A percentile compares a stretch with the other conserved stretches of the same genome.
Conservation (phyloP, 1,140 invertebrate genomes). For the Diorhabda elongata region DNA sequence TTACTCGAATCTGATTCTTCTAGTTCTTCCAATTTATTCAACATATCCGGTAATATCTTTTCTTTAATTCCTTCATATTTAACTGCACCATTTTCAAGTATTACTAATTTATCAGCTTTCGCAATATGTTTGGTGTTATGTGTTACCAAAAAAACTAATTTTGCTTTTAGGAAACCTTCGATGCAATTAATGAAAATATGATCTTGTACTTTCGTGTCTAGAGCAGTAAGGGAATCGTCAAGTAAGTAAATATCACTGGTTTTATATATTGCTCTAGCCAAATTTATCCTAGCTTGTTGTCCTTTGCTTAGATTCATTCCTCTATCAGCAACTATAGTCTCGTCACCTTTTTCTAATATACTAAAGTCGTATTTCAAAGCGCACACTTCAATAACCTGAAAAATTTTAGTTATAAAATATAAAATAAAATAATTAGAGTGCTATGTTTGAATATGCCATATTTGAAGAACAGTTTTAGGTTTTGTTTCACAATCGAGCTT, state of each 20-base stretch:
- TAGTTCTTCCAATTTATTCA: not conserved
- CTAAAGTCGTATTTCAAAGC: slow-evolving; percentile 26
- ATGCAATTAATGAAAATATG: slow-evolving; percentile 75
- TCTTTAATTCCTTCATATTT: slow-evolving; percentile 13
- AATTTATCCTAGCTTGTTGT: slow-evolving; percentile 85
- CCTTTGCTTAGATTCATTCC: slow-evolving; percentile 77
- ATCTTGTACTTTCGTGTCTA: slow-evolving; percentile 76
- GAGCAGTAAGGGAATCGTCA: slow-evolving; percentile 78
- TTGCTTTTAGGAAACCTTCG: slow-evolving; percentile 61
- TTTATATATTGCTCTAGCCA: slow-evolving; percentile 78
- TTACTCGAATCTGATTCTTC: not conserved
- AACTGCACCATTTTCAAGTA: slow-evolving; percentile 25
- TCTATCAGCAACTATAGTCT: slow-evolving; percentile 78
- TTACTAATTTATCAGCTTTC: slow-evolving; percentile 28
- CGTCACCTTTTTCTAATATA: slow-evolving; percentile 54
- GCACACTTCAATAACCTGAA: slow-evolving; percentile 26
- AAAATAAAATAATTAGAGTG: no score
- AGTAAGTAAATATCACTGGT: slow-evolving; percentile 74
- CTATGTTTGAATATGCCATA: no score
- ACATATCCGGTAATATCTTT: not conserved
- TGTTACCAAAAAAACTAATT: slow-evolving; percentile 71
- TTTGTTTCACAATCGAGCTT: no score
- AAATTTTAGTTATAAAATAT: not conserved
- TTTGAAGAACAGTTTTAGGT: no score
- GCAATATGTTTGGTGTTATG: slow-evolving; percentile 56